Evolutionary conservation across 2,797 vertebrate genomes (phyloP).

Genomic region (Alauda arvensis): DNA sequence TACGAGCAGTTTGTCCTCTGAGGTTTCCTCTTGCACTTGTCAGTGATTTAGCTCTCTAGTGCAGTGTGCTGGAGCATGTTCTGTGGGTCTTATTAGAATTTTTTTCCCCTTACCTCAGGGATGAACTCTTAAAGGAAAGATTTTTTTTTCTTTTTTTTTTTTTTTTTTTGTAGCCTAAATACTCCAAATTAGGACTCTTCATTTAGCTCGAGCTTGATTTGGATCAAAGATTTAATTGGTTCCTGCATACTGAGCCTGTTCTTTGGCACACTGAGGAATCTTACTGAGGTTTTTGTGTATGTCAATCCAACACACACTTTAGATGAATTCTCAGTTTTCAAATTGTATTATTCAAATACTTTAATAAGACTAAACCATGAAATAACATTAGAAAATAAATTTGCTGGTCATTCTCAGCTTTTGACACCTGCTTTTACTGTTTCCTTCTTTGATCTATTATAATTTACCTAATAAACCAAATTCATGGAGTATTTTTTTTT

Average conservation of each 20-base stretch:
- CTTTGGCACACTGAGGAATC: not conserved
- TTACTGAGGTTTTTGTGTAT: not conserved
- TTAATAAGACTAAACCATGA: slow-evolving; percentile 7
- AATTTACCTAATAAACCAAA: slow-evolving; percentile 49
- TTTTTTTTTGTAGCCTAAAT: not conserved
- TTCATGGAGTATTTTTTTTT: slow-evolving; percentile 4
- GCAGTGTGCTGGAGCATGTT: not conserved
- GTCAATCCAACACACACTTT: slow-evolving; percentile 5
- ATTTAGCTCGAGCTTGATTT: not conserved
- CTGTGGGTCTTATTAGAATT: not conserved
- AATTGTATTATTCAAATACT: slow-evolving; percentile 23
- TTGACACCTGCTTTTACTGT: slow-evolving; percentile 43
- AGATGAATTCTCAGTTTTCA: slow-evolving; percentile 13
- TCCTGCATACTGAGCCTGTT: not conserved
- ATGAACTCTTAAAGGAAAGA: not conserved
- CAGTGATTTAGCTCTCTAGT: not conserved
- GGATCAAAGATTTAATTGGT: not conserved
- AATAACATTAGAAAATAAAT: slow-evolving; percentile 48
- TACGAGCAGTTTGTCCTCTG: not conserved
- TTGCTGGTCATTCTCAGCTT: slow-evolving; percentile 40
- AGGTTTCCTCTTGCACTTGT: not conserved
- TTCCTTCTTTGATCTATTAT: slow-evolving; percentile 40
- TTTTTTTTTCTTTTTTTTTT: not conserved
- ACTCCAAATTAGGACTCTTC: not conserved
- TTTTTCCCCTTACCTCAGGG: not conserved